Evolutionary conservation across 2,797 vertebrate species (phyloP), one percentile per base, ranked within the genome.

Genomic region (Allobates femoralis): DNA sequence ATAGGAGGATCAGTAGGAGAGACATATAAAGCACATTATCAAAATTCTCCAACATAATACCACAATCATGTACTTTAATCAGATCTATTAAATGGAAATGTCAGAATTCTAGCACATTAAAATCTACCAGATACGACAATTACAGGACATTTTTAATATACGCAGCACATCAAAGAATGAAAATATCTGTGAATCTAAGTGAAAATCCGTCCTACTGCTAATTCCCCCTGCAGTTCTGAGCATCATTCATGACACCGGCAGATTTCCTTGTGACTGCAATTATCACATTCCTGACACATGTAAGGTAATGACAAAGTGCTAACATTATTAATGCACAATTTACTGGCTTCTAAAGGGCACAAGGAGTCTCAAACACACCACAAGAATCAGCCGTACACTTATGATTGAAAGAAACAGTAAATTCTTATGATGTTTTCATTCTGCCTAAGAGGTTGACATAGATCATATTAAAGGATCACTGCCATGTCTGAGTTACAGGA

Each of bases 241-340:
- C 41, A 37, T 64, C 32, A 21, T 82, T 74, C 67, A 60, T 60
- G 81, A 60, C 67, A 83, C 66, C 71, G 28, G 41, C 21, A 56
- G 83, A 69, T 26, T 66, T 84, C 37, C 50, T 51, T 78, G 56
- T 74, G 67, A 75, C 71, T 66, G n/a, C 73, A 86, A 86, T 81
- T 81, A 76, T 81, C 67, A 80, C 41, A n/a, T 86, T 86, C 56
- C 64, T 53, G 30, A 26, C 56, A 86, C 71, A 64, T 66, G 85
- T 53, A 86, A 86, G 30, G 79, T 86, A 75, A 81, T 76, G 58
- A 86, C 56, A 56, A 81, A 75, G 55, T 8, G 55, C 76, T 76
- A 28, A 41, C 11, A 64, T 55, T 64, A 76, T 81, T 66, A 55
- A 53, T 75, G 78, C 56, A 69, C 75, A 74, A 74, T 28, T 74